Evolutionary conservation across 2,888 invertebrate species (phyloP).

Genomic region (Agrotis exclamationis): DNA sequence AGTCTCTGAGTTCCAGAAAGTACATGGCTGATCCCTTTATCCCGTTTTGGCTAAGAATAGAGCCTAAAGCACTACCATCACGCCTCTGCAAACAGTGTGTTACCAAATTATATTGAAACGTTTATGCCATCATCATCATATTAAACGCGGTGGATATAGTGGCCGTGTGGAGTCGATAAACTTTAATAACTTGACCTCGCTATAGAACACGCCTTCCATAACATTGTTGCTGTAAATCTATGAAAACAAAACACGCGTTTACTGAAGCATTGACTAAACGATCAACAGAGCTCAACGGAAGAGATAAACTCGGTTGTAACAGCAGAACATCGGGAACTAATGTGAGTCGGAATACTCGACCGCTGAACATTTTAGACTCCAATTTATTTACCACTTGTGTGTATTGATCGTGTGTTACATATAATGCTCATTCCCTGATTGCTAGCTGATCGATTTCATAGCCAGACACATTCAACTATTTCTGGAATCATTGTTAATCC

Average conservation of each 20-base stretch:
- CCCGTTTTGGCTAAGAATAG: conserved; percentile 51
- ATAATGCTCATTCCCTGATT: conserved; percentile 22
- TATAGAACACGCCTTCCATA: conserved; percentile 37
- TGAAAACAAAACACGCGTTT: conserved; percentile 47
- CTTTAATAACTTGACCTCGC: conserved; percentile 55
- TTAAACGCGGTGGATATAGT: conserved; percentile 39
- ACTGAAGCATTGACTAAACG: conserved; percentile 33
- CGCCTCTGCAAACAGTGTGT: conserved; percentile 33
- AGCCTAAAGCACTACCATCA: conserved; percentile 26
- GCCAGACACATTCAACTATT: conserved; percentile 64
- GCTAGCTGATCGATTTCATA: conserved; percentile 60
- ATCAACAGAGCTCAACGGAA: conserved; percentile 29
- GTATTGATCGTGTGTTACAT: conserved; percentile 19
- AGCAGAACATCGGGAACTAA: conserved; percentile 18
- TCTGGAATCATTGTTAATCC: conserved; percentile 59
- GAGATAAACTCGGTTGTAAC: conserved; percentile 34
- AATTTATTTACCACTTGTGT: conserved; percentile 16
- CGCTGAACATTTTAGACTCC: conserved; percentile 3
- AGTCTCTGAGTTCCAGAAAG: conserved; percentile 11
- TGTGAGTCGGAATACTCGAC: conserved; percentile 21
- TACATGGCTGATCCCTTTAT: conserved; percentile 32
- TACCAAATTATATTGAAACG: conserved; percentile 51
- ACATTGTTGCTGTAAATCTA: conserved; percentile 51
- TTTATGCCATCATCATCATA: conserved; percentile 47
- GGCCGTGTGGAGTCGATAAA: conserved; percentile 50